Conservation (phyloP, 2,888 invertebrate species). For the Plebejus argus region DNA sequence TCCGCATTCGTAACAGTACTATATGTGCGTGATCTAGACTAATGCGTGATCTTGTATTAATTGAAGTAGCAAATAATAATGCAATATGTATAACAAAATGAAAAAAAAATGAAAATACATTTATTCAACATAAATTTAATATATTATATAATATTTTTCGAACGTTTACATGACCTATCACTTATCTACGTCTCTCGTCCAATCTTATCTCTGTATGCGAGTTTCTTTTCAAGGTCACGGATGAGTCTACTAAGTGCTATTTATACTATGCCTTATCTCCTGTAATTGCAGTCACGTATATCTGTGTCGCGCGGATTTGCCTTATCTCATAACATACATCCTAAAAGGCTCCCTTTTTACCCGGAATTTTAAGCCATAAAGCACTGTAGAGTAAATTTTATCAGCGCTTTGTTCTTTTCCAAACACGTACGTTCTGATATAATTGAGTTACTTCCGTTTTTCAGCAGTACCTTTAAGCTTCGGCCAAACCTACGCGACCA, state of each 20-base stretch:
- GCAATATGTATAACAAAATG: too few species aligned
- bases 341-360: not conserved
- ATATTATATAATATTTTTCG: too few species aligned
- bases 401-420: not conserved
- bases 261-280: not conserved
- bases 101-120: too few species aligned
- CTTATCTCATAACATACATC: slow-evolving; percentile 18
- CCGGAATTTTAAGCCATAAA: not conserved
- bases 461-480: too few species aligned
- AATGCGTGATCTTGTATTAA: too few species aligned
- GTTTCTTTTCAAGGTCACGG: not conserved
- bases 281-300: slow-evolving; percentile 27
- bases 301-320: not conserved
- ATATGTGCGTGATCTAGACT: too few species aligned
- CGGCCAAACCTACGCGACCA: too few species aligned
- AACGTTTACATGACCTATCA: too few species aligned
- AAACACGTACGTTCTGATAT: not conserved
- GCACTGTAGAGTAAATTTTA: not conserved
- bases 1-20: too few species aligned
- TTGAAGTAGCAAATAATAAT: too few species aligned
- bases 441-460: not conserved
- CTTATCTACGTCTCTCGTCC: too few species aligned
- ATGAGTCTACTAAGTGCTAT: not conserved
- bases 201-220: not conserved
- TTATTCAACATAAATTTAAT: too few species aligned